Base-by-base conservation (phyloP, 2,113 vertebrate species). In the Chascanopsetta lugubris region DNA sequence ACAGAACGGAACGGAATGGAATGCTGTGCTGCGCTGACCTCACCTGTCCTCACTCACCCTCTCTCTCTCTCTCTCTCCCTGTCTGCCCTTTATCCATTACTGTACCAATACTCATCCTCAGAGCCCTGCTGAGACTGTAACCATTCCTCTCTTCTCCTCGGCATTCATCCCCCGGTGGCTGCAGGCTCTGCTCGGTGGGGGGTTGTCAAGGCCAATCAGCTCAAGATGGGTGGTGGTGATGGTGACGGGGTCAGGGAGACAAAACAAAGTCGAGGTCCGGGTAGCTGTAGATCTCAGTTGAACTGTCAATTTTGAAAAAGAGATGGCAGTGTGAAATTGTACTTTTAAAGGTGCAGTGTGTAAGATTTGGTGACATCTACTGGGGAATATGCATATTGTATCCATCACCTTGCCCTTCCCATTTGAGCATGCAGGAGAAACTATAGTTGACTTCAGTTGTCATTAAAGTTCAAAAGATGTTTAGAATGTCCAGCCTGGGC, bases 151-250 rank as follows among this genome's bases (percentile, higher is more conserved):
- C 54, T 58, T 53, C 61, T 34, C 47, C 47, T 43, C 60, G 36
- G 47, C 57, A 61, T 34, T 49, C 3, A 62, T 22, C 58, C 62
- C 21, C 22, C 40, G 36, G 53, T 57, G 73, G 74, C 54, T 36
- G 36, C 54, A 72, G 71, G 65, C 72, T 79, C 32, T 68, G 67
- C 82, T 49, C 79, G 54, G 58, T n/a, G 49, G 82, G 83, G 66
- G 56, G 71, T 34, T 69, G 59, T 79, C 79, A 56, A 29, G 61
- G 45, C 53, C 69, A 82, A 76, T 72, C 64, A 82, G 38, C 55
- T 79, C 55, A 61, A 42, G 45, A 54, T 57, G 49, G 48, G 66
- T 69, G 60, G 51, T 49, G 51, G 64, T 36, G 61, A 47, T 48
- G 50, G 45, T 51, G 48, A 61, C 45, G 42, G 50, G 15, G 54